Percentiles rank a stretch among this genome's conserved stretches.
Conservation (phyloP, 2,797 vertebrate species). For the Sebastes iracundus region DNA sequence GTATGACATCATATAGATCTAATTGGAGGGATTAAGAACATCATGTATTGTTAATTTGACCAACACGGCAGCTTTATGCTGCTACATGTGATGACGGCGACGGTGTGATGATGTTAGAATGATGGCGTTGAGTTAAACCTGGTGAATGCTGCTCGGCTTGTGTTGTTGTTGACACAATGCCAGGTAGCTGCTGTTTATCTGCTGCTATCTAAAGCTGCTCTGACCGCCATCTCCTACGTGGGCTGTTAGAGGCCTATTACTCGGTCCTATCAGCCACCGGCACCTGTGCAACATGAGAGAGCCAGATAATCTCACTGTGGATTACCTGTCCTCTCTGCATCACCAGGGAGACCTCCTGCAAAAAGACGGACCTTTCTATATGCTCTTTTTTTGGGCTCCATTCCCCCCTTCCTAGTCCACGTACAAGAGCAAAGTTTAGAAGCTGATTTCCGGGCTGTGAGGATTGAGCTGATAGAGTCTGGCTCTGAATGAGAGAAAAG, state of each 20-base stretch:
- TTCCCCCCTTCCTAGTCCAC: not conserved
- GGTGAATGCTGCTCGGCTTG: not conserved
- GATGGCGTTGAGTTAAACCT: not conserved
- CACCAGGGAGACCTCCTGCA: slow-evolving; percentile 20
- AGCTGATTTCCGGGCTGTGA: not conserved
- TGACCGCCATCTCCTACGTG: slow-evolving; percentile 29
- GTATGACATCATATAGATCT: not conserved
- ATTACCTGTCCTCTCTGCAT: slow-evolving; percentile 64
- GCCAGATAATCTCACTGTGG: slow-evolving; percentile 63
- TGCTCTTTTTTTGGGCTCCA: not conserved
- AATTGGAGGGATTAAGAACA: not conserved
- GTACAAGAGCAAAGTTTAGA: not conserved
- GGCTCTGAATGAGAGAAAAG: not conserved
- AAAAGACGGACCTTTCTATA: not conserved
- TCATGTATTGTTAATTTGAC: not conserved
- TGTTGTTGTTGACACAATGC: slow-evolving; percentile 14
- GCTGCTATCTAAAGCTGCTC: slow-evolving; percentile 41
- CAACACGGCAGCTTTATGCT: too few relatives aligned
- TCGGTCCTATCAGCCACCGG: slow-evolving; percentile 63
- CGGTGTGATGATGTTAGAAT: too few relatives aligned
- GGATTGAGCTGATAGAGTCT: not conserved
- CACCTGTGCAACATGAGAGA: slow-evolving; percentile 73
- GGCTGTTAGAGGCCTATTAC: slow-evolving; percentile 41
- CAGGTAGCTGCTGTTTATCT: slow-evolving; percentile 34
- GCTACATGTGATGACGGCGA: too few relatives aligned